Evolutionary conservation across 1,140 invertebrate species (phyloP), one percentile per base, ranked within the genome.

Genomic region (Nixonia krombeini): DNA sequence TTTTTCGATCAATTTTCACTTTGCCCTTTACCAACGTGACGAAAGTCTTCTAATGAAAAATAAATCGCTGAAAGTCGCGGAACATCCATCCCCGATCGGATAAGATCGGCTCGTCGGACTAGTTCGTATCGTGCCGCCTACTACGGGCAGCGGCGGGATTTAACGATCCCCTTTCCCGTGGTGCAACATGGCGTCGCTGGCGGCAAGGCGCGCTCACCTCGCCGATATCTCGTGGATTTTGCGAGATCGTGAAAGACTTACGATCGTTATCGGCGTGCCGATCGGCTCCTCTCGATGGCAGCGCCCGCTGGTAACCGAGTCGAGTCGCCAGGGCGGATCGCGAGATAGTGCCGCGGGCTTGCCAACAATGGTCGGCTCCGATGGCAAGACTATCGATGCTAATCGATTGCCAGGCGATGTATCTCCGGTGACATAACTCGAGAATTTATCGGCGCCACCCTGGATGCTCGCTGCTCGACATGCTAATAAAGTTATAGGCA

Each of bases 401-500:
- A 82, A 75, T 78, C 76, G 77, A 80, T 80, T 76, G 73, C 57
- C 44, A 42, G 62, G 41, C 73, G 74, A 78, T 80, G 75, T 78
- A 77, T 79, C 78, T 76, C 46, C 69, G 71, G 68, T 77, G 73
- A 80, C 75, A 77, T 79, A 80, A 80, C 71, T 72, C 64, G 64
- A 72, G 73, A 78, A 80, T 82, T 80, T 80, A 80, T 80, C 70
- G 80, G 67, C 73, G 74, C 78, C 76, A 70, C 52, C 58, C 66
- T 62, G 69, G 56, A 72, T 45, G 73, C 18, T 62, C 52, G 44
- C 66, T 56, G 66, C 50, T 70, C 70, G 71, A 69, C 73, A 76
- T 73, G 75, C 73, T 80, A 78, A 78, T 80, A 78, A 78, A 80
- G 69, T 73, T 76, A 73, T 72, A 63, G 70, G 46, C 62, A 42